A percentile compares a stretch with the other conserved stretches of the same genome.
These are phyloP conservation scores for Notocelia uddmanniana DNA, from an alignment of 2,888 invertebrate species.

Conservation along the genomic window DNA sequence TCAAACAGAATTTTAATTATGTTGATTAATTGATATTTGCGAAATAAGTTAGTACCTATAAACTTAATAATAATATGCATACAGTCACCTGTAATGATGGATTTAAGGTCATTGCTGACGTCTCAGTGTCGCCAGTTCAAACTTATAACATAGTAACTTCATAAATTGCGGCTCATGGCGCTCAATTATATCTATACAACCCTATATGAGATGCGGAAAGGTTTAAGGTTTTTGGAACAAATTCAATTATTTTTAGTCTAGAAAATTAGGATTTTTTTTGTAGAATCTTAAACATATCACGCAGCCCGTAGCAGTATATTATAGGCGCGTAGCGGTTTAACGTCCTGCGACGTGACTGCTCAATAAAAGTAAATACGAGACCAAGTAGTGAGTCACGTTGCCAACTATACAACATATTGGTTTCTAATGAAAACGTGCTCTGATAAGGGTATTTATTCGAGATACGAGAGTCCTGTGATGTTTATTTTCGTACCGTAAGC, in stretches of 20 bases:
- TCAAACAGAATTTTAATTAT: too few relatives aligned
- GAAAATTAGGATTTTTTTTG: background rate
- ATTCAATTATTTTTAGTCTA: background rate
- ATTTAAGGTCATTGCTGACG: too few relatives aligned
- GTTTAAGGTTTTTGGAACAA: too few relatives aligned
- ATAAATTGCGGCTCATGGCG: too few relatives aligned
- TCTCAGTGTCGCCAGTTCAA: too few relatives aligned
- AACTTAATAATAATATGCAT: too few relatives aligned
- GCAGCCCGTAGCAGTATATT: slow-evolving; percentile 17
- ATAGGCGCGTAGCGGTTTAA: slow-evolving; percentile 21
- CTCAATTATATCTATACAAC: too few relatives aligned
- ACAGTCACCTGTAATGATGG: too few relatives aligned
- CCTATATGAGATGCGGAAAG: too few relatives aligned
- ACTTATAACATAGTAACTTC: too few relatives aligned
- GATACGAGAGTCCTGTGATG: background rate
- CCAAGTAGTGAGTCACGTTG: background rate
- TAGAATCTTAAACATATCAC: slow-evolving; percentile 21
- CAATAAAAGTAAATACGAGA: slow-evolving; percentile 2
- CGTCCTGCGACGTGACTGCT: slow-evolving; percentile 24
- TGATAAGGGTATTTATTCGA: background rate
- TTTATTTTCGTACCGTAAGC: background rate
- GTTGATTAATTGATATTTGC: too few relatives aligned
- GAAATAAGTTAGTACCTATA: too few relatives aligned
- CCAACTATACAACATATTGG: background rate
- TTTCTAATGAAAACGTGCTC: slow-evolving; percentile 1